phyloP scores from a whole-genome alignment of 2,797 vertebrate genomes.

The Platalea minor region DNA sequence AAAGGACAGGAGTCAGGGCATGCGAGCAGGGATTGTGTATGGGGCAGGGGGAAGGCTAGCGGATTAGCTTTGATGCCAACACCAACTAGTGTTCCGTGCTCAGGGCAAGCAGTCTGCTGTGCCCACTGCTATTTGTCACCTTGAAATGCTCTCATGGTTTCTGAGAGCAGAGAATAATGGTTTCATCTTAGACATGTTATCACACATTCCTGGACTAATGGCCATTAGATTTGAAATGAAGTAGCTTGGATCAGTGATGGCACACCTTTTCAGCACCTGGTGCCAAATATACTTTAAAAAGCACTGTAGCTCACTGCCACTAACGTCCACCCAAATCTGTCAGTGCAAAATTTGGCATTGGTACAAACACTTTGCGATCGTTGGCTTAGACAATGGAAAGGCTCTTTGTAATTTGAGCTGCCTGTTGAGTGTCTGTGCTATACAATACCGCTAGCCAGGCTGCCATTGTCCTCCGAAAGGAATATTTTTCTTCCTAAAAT shows the following conservation, averaged over 20 bases:
- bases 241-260: background rate
- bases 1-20: background rate
- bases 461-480: background rate
- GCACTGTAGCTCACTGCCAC: background rate
- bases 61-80: background rate
- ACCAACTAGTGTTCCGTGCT: background rate
- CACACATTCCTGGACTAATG: background rate
- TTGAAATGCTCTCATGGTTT: background rate
- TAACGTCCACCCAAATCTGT: background rate
- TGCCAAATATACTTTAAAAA: background rate
- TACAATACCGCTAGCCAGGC: background rate
- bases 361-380: background rate
- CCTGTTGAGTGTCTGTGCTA: background rate
- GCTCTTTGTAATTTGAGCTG: constrained; percentile 24
- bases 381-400: constrained; percentile 6
- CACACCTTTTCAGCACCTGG: background rate
- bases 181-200: background rate
- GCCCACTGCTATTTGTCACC: background rate
- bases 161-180: background rate
- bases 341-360: background rate
- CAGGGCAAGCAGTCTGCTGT: background rate
- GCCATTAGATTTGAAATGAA: background rate
- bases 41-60: background rate
- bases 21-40: background rate
- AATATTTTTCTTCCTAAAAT: background rate